A percentile compares a stretch with the other conserved stretches of the same genome.
Evolutionary conservation across 2,113 vertebrate genomes (phyloP).

Genomic region (Oriolus oriolus): DNA sequence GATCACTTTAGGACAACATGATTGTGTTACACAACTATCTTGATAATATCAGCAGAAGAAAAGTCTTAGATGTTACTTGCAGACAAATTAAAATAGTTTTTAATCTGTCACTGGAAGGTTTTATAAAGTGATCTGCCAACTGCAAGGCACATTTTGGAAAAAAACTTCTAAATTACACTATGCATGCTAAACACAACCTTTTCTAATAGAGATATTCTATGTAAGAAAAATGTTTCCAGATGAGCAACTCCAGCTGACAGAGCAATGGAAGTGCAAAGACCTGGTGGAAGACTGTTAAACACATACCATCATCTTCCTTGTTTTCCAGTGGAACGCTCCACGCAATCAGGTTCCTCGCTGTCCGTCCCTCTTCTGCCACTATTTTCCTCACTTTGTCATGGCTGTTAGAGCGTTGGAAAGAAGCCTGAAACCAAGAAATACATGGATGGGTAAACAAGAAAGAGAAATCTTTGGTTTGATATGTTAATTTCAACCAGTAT

Average conservation of each 20-base stretch:
- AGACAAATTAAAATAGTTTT: not conserved
- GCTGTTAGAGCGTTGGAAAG: slow-evolving; percentile 95
- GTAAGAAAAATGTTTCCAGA: not conserved
- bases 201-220: not conserved
- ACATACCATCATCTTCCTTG: slow-evolving; percentile 93
- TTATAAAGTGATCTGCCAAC: not conserved
- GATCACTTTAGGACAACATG: not conserved
- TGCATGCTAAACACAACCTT: not conserved
- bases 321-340: slow-evolving; percentile 95
- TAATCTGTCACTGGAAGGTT: not conserved
- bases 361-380: slow-evolving; percentile 94
- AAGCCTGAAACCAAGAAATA: slow-evolving; percentile 75
- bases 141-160: not conserved
- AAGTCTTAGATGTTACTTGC: not conserved
- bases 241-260: not conserved
- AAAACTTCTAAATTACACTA: not conserved
- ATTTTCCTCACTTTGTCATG: slow-evolving; percentile 98
- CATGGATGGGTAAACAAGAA: not conserved
- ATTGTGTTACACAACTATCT: not conserved
- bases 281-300: not conserved
- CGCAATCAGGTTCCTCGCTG: slow-evolving; percentile 93
- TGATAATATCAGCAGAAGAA: not conserved
- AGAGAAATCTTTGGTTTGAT: not conserved
- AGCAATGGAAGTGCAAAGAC: not conserved
- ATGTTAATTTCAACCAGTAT: not conserved